Evolutionary conservation across 2,888 invertebrate genomes (phyloP), one percentile per base, ranked within the genome.

Genomic region (Schizotus pectinicornis): DNA sequence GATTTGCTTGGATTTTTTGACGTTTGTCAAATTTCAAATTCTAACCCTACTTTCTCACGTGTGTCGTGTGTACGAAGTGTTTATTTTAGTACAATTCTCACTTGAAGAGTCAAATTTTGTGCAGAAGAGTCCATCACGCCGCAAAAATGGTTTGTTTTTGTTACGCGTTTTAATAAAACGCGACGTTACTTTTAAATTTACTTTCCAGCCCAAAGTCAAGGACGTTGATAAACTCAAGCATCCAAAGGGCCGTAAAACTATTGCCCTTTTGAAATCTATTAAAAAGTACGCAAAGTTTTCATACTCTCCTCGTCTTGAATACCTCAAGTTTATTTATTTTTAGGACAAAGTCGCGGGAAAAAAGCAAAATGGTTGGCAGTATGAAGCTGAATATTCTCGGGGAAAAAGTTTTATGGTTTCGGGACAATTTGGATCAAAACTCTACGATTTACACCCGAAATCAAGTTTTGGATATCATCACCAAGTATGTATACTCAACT

Each of bases 161-260:
- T n/a, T n/a, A n/a, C 75, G 76, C 69, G 83, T 84, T 47, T 76
- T 77, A 48, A 76, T 74, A n/a, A 71, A 70, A 31, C 66, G 51
- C 37, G 61, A 57, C 9, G 57, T 8, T 13, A 35, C 32, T 49
- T 31, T 38, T 31, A 41, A 3, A 55, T 49, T 56, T 48, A 39
- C 47, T 57, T 70, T 75, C 61, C 56, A 83, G 82, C 79, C 80
- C 0, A 82, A 82, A 68, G 62, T 83, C 9, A 83, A 82, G 65
- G 81, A 83, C 59, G 63, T 84, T n/a, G 76, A 78, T 30, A 85
- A 86, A 76, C 82, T 86, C 50, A 89, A 89, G 72, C 94, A 94
- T 80, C 94, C 94, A 0, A 92, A 93, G 77, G 94, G 94, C 70
- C 84, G 94, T 64, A 92, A 91, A 81, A 91, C 92, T 0, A 82